Percentiles rank a stretch among this genome's conserved stretches.
Conservation (phyloP, 2,888 invertebrate genomes). For the Listrodromus nycthemerus region DNA sequence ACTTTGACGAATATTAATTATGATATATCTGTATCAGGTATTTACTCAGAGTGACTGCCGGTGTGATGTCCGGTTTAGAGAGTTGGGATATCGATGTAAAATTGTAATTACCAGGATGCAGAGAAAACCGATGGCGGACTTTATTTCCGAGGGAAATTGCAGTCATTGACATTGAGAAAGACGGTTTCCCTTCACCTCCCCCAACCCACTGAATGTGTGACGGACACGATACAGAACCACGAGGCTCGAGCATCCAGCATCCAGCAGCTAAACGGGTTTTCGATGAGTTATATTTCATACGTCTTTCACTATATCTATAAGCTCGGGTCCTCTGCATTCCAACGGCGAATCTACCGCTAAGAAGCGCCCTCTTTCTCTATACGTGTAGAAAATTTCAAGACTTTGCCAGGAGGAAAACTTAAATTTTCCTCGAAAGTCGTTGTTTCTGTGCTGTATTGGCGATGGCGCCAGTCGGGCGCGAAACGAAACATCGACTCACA, state of each 20-base stretch:
- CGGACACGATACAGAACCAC: constrained; percentile 45
- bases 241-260: constrained; percentile 50
- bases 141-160: constrained; percentile 24
- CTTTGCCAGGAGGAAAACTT: not conserved
- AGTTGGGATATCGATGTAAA: not conserved
- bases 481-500: constrained; percentile 21
- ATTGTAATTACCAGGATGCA: not conserved
- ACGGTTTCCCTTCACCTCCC: not conserved
- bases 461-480: not conserved
- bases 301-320: constrained; percentile 4
- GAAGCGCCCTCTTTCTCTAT: not conserved
- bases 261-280: constrained; percentile 54
- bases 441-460: not conserved
- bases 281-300: constrained; percentile 49
- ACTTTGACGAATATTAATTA: not conserved
- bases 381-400: constrained; percentile 32
- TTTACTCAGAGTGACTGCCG: not conserved
- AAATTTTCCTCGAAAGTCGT: constrained; percentile 5
- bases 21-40: not conserved
- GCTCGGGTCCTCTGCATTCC: constrained; percentile 24
- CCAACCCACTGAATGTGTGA: constrained; percentile 33
- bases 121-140: not conserved
- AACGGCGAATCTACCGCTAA: constrained; percentile 9
- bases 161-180: constrained; percentile 60
- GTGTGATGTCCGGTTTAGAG: not conserved